phyloP scores from a whole-genome alignment of 2,888 invertebrate genomes.

The Trissonchulus sp. region DNA sequence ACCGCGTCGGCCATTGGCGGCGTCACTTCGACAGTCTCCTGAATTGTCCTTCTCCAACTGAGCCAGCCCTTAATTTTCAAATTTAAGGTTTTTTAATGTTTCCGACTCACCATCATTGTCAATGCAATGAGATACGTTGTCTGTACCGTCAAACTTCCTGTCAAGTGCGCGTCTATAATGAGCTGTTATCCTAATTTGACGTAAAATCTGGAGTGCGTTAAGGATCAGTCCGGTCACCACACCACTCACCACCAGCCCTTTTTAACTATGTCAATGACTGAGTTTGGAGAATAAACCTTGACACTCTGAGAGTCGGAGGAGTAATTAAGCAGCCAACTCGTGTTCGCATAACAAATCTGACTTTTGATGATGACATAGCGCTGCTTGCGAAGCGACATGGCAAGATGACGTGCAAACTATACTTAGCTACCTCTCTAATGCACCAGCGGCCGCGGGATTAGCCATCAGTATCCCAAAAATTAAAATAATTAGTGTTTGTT shows the following conservation, averaged over 20 bases:
- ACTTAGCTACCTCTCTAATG: too few relatives aligned
- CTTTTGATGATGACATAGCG: constrained; percentile 6
- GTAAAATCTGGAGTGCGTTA: not conserved
- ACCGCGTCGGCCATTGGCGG: too few relatives aligned
- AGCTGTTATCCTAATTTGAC: not conserved
- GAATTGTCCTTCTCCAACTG: too few relatives aligned
- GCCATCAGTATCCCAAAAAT: too few relatives aligned
- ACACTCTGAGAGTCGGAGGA: not conserved
- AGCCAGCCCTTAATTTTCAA: too few relatives aligned
- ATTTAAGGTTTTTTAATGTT: not conserved
- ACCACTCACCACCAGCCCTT: too few relatives aligned
- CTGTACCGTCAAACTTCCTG: not conserved
- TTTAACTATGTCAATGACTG: constrained; percentile 5
- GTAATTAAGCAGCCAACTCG: not conserved
- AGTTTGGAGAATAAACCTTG: not conserved
- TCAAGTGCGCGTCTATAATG: not conserved
- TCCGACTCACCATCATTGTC: not conserved
- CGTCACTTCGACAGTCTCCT: too few relatives aligned
- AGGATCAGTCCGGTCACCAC: too few relatives aligned
- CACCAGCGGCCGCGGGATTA: too few relatives aligned
- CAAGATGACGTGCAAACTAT: not conserved
- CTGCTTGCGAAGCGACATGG: not conserved
- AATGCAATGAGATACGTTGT: not conserved
- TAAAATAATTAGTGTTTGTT: too few relatives aligned
- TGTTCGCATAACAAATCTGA: not conserved